These are phyloP conservation scores for Xylota segnis DNA, from an alignment of 2,888 invertebrate species.

Conservation along the genomic window DNA sequence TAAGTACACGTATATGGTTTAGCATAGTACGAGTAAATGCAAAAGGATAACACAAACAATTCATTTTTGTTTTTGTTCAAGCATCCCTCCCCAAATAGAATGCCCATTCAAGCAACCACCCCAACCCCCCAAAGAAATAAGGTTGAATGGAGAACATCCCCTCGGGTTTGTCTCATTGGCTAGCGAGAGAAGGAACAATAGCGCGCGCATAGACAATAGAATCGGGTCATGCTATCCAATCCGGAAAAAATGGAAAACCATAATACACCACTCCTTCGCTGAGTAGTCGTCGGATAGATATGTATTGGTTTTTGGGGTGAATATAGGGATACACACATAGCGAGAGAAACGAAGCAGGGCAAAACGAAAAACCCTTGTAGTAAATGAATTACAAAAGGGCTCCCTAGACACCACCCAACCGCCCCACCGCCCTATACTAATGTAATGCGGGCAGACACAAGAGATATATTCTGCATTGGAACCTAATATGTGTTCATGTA, in stretches of 20 bases:
- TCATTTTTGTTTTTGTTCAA: not conserved
- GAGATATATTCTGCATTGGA: constrained; percentile 44
- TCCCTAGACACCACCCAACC: constrained; percentile 14
- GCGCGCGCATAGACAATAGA: constrained; percentile 74
- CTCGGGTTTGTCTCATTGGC: constrained; percentile 64
- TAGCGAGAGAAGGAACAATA: constrained; percentile 63
- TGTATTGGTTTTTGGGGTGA: constrained; percentile 15
- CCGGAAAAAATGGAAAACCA: constrained; percentile 45
- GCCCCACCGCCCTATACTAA: not conserved
- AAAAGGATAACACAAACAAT: too few relatives aligned
- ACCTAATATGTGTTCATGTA: constrained; percentile 25
- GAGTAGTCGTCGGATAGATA: not conserved
- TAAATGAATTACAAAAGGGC: constrained; percentile 68
- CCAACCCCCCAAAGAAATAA: not conserved
- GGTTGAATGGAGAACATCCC: constrained; percentile 51
- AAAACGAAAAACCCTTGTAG: constrained; percentile 55
- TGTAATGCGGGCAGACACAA: constrained; percentile 38
- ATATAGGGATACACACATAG: constrained; percentile 22
- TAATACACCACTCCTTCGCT: constrained; percentile 64
- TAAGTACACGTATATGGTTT: too few relatives aligned
- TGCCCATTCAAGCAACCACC: not conserved
- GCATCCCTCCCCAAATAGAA: not conserved
- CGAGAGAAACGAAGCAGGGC: constrained; percentile 8
- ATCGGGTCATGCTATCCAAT: constrained; percentile 61
- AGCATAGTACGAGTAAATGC: too few relatives aligned